Base-by-base conservation (phyloP, 1,140 invertebrate genomes). In the Chironomus striatipennis region DNA sequence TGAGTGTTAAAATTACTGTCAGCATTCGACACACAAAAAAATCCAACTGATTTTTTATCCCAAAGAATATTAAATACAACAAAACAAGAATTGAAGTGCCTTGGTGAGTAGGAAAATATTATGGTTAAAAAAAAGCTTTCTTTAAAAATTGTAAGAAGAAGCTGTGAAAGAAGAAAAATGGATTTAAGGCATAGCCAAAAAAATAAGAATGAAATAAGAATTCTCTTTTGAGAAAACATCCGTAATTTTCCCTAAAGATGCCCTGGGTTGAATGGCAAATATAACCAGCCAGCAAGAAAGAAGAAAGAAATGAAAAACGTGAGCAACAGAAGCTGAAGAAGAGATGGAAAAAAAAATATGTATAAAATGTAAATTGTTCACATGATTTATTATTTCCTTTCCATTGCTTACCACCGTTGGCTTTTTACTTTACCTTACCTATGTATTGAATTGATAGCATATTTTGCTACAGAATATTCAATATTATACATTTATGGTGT, bases 321-420 rank as follows among this genome's bases (percentile, higher is more conserved):
- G 65, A 70, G 6, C n/a, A 18, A 67, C 65, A 70, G 8, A 70
- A 17, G 65, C 20, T 18, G 17, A 8, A 20, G 65, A 57, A 57
- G n/a, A 57, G 2, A n/a, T 57, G 47, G 47, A 57, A 7, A 18
- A 67, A 18, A 67, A 34, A 34, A 34, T 34, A 18, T 18, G 20
- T 70, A 70, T 70, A 70, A 70, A 70, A 70, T 20, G 65, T 70
- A 20, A 70, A 70, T 70, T 70, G 8, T 21, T 70, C 65, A 70
- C 20, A 70, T 70, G 65, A 70, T 70, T 70, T 70, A 70, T 70
- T 70, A 70, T 70, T 70, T 70, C 65, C 65, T 57, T 57, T n/a
- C n/a, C 4, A 12, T 47, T 57, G n/a, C 47, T 57, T 57, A 57
- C 12, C n/a, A 57, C n/a, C 4, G 47, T 57, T 57, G n/a, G 47